Base-by-base conservation (phyloP, 2,888 invertebrate genomes). In the Gnatocerus cornutus region DNA sequence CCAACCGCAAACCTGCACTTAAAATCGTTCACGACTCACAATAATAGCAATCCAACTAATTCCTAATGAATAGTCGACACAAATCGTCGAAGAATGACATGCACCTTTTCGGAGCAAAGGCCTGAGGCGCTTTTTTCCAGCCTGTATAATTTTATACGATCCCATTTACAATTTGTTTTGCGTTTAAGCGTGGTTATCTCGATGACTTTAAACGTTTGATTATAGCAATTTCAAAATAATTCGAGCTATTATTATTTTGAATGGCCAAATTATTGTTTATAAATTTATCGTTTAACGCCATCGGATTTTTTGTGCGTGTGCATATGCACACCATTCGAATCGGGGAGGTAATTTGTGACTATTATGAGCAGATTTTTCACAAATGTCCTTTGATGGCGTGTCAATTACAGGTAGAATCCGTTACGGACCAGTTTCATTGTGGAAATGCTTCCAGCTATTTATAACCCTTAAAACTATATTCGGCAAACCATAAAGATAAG, bases 11-110 rank as follows among this genome's bases (percentile, higher is more conserved):
- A 63, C 76, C 76, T 70, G 67, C 75, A 76, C 73, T 76, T 76
- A 77, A 76, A 58, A 56, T 63, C 74, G 74, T 72, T 78, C 75
- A 74, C 68, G 73, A 63, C 73, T 82, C 84, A 80, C 85, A 87
- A 87, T 87, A 85, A 87, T 87, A 87, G 87, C 87, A 87, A 87
- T 88, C 86, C 86, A 83, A 86, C 87, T 87, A 88, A 87, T 88
- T 87, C 85, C 85, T 87, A 87, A 88, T 87, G 87, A 87, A 87
- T 87, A 87, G 87, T 85, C 74, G 73, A 71, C 85, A 82, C 81
- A 81, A 82, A 82, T 81, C 79, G 81, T 78, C 78, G 76, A 69
- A 75, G 80, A 83, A 83, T 83, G 84, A 84, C 83, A 83, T 80
- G 83, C 82, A 81, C 80, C 81, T 81, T 82, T 80, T 76, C 71